These are phyloP conservation scores for Illadopsis cleaveri DNA, from an alignment of 2,113 vertebrate genomes.

Conservation along the genomic window DNA sequence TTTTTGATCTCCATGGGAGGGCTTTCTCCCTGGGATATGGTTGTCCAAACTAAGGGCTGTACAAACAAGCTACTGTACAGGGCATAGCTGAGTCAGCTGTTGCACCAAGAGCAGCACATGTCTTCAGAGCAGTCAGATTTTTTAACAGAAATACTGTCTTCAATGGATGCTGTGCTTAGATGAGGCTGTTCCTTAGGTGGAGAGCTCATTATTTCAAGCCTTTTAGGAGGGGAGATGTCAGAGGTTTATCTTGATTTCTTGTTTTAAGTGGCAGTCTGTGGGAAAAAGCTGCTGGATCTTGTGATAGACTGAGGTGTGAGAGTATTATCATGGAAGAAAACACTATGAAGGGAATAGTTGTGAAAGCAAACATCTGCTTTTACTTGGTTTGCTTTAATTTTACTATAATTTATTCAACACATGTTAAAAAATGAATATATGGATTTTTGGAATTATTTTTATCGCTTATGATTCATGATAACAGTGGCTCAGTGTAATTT, in stretches of 20 bases:
- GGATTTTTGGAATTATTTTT: not conserved
- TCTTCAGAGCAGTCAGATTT: not conserved
- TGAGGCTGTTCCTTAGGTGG: not conserved
- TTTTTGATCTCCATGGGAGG: conserved; percentile 10
- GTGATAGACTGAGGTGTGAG: not conserved
- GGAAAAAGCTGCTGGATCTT: not conserved
- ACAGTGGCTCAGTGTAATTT: not conserved
- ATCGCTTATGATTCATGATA: not conserved
- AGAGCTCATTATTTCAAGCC: not conserved
- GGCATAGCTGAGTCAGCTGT: not conserved
- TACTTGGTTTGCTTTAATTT: not conserved
- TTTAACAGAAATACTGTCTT: not conserved
- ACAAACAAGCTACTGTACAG: conserved; percentile 17
- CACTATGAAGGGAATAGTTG: not conserved
- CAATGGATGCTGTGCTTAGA: not conserved
- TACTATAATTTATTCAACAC: not conserved
- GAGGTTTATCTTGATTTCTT: not conserved
- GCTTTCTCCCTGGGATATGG: not conserved
- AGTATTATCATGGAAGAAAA: not conserved
- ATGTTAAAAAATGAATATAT: not conserved
- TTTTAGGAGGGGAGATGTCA: not conserved
- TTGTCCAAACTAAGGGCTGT: not conserved
- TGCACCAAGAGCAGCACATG: not conserved
- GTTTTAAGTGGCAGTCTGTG: not conserved
- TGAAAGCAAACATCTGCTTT: not conserved